Evolutionary conservation across 2,888 invertebrate genomes (phyloP).

Genomic region (Elmis aenea): DNA sequence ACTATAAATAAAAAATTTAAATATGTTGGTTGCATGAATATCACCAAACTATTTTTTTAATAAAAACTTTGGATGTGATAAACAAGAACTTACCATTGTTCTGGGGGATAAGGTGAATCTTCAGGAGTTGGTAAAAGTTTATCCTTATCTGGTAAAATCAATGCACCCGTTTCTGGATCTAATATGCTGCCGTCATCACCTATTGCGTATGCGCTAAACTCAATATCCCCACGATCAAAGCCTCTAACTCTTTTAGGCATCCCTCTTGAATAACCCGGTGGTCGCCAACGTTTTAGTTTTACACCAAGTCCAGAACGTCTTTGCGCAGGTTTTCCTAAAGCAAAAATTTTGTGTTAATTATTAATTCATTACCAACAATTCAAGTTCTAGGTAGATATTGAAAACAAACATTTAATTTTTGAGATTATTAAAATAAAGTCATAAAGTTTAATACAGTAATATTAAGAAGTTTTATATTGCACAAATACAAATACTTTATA

Average conservation of each 20-base stretch:
- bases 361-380: no score
- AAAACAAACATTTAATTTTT: no score
- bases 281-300: conserved; percentile 43
- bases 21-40: background rate
- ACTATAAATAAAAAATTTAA: no score
- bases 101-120: conserved; percentile 74
- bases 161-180: conserved; percentile 46
- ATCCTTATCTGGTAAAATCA: conserved; percentile 49
- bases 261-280: conserved; percentile 22
- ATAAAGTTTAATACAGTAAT: no score
- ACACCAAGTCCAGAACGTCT: conserved; percentile 34
- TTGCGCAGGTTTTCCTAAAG: conserved; percentile 39
- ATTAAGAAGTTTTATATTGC: no score
- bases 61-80: conserved; percentile 1
- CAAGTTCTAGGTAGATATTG: no score
- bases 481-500: no score
- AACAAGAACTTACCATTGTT: conserved; percentile 61
- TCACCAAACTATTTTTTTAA: conserved; percentile 1
- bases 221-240: conserved; percentile 40
- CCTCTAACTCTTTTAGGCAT: conserved; percentile 44
- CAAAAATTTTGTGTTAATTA: no score
- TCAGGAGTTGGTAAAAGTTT: conserved; percentile 58
- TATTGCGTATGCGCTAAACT: conserved; percentile 37
- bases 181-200: conserved; percentile 50
- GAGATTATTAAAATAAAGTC: no score